A percentile compares a stretch with the other conserved stretches of the same genome.
phyloP scores from a whole-genome alignment of 2,888 invertebrate species.

The Ctenicera cuprea region DNA sequence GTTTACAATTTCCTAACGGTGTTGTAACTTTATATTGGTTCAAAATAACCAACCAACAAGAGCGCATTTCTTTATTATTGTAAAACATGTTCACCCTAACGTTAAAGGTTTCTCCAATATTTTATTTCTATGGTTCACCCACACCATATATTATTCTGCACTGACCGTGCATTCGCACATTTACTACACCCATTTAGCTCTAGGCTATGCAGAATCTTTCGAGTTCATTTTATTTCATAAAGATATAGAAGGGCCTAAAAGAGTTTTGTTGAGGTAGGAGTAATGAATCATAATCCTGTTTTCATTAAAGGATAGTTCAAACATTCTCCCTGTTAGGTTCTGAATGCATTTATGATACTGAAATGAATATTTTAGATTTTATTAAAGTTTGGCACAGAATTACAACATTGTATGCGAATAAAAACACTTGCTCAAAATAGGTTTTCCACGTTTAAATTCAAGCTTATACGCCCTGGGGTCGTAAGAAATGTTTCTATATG shows the following conservation, averaged over 20 bases:
- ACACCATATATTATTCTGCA: conserved; percentile 54
- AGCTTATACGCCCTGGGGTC: neutral
- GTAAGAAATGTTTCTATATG: conserved; percentile 17
- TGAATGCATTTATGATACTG: no score
- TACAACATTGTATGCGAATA: no score
- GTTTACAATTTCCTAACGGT: neutral
- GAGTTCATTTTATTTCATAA: conserved; percentile 49
- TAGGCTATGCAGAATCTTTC: conserved; percentile 62
- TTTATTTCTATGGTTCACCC: conserved; percentile 50
- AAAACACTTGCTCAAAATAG: conserved; percentile 7
- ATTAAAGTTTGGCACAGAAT: no score
- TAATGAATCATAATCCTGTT: conserved; percentile 18
- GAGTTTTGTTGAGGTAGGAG: conserved; percentile 28
- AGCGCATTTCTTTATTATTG: neutral
- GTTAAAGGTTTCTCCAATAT: conserved; percentile 22
- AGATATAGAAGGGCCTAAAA: conserved; percentile 44
- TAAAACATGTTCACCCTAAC: neutral
- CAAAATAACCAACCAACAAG: no score
- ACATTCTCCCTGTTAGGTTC: neutral
- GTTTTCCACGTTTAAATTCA: conserved; percentile 2
- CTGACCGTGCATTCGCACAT: conserved; percentile 57
- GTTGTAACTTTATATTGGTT: conserved; percentile 3
- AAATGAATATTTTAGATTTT: no score
- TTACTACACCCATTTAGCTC: conserved; percentile 66
- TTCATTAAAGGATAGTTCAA: neutral